Conservation (phyloP, 2,888 invertebrate species). For the Brachyptera putata region DNA sequence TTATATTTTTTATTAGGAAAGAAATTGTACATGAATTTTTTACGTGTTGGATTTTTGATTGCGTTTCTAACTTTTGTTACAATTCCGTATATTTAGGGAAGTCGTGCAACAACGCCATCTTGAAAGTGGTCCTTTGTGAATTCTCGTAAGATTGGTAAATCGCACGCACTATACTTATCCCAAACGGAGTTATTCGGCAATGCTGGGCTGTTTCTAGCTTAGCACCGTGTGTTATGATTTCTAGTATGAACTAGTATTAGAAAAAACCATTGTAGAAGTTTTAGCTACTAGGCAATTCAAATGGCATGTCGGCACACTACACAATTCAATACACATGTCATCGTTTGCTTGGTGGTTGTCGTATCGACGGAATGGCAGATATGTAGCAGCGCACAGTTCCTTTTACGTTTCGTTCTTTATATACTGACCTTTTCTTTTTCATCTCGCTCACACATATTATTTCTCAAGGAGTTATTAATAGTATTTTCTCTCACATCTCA, state of each 20-base stretch:
- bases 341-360: not conserved
- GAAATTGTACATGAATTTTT: not conserved
- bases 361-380: slow-evolving; percentile 2
- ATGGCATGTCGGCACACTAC: not conserved
- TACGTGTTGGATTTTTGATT: slow-evolving; percentile 18
- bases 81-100: too few relatives aligned
- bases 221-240: not conserved
- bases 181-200: not conserved
- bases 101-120: too few relatives aligned
- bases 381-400: slow-evolving; percentile 3
- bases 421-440: slow-evolving; percentile 1
- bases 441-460: slow-evolving; percentile 2
- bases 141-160: too few relatives aligned
- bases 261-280: not conserved
- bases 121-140: too few relatives aligned
- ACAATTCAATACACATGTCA: not conserved
- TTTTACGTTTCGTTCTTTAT: not conserved
- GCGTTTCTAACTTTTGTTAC: not conserved
- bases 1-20: not conserved
- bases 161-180: too few relatives aligned
- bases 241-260: not conserved
- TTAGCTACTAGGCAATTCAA: not conserved
- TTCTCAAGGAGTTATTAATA: slow-evolving; percentile 23
- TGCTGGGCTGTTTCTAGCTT: not conserved
- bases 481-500: slow-evolving; percentile 40